phyloP scores from a whole-genome alignment of 2,797 vertebrate genomes.

The Kryptolebias ocellatus region DNA sequence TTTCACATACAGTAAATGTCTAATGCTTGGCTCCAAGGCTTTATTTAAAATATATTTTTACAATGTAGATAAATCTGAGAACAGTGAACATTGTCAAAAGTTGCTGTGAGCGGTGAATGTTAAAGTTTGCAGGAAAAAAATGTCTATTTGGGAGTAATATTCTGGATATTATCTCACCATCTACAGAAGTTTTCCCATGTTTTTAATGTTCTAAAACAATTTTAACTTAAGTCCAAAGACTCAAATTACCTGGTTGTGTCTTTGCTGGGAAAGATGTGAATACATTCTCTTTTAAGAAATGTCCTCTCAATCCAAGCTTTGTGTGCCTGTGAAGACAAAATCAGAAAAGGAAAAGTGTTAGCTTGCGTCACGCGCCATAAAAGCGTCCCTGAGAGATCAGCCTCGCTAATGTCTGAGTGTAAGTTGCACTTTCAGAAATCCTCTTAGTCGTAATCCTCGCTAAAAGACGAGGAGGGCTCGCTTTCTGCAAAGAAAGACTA shows the following conservation, averaged over 20 bases:
- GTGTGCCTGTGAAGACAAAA: conserved; percentile 82
- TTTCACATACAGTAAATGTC: too few species aligned
- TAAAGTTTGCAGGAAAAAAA: too few species aligned
- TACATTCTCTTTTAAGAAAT: conserved; percentile 93
- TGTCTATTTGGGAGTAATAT: too few species aligned
- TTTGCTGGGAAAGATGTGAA: conserved; percentile 90
- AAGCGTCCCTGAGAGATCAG: conserved; percentile 13
- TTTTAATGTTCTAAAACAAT: neutral
- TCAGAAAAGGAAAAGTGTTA: conserved; percentile 10
- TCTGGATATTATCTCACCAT: too few species aligned
- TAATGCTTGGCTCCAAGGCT: too few species aligned
- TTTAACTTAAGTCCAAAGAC: neutral
- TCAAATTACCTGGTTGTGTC: conserved; percentile 87
- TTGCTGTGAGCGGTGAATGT: too few species aligned
- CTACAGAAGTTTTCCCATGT: neutral
- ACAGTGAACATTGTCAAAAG: too few species aligned
- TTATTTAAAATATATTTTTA: too few species aligned
- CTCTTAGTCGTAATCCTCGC: conserved; percentile 74
- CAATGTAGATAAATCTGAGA: too few species aligned
- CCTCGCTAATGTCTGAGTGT: conserved; percentile 3
- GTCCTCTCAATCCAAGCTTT: conserved; percentile 96
- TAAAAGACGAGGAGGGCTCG: conserved; percentile 56
- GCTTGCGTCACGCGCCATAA: neutral
- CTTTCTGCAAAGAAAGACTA: neutral
- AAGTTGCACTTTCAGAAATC: conserved; percentile 68